These are phyloP conservation scores for Melipona quadrifasciata DNA, from an alignment of 1,140 invertebrate species.

Conservation along the genomic window DNA sequence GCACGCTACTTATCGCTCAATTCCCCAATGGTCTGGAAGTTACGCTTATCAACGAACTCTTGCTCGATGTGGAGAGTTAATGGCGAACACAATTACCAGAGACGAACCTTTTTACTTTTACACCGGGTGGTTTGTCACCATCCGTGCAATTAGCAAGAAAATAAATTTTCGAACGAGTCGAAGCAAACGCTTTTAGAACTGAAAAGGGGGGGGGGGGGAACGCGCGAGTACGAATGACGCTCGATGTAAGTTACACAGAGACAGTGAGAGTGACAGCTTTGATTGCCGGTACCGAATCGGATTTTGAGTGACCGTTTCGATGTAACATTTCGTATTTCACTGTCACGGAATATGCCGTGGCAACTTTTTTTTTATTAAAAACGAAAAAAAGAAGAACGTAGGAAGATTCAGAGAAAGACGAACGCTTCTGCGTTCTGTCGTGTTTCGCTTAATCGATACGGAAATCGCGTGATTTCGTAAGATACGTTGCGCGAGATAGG, in stretches of 20 bases:
- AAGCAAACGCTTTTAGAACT: not conserved
- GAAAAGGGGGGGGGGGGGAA: not conserved
- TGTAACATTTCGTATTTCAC: not conserved
- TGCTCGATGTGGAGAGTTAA: not conserved
- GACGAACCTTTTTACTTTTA: not conserved
- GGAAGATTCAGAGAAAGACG: not conserved
- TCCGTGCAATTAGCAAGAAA: not conserved
- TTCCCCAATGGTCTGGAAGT: not conserved
- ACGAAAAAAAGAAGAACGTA: too few relatives aligned
- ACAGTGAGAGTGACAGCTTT: too few relatives aligned
- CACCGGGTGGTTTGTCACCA: too few relatives aligned
- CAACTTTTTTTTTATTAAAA: not conserved
- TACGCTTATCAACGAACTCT: conserved; percentile 6
- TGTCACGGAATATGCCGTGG: too few relatives aligned
- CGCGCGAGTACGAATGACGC: not conserved
- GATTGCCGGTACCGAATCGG: not conserved
- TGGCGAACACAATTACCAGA: not conserved
- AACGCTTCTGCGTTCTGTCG: not conserved
- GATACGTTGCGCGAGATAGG: conserved; percentile 1
- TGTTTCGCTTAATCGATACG: conserved; percentile 5
- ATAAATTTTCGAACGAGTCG: not conserved
- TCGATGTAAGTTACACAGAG: not conserved
- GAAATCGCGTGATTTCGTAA: conserved; percentile 13
- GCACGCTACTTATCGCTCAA: not conserved
- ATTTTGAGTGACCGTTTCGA: not conserved